These are phyloP conservation scores for Gortyna flavago DNA, from an alignment of 2,888 invertebrate species.

Conservation along the genomic window DNA sequence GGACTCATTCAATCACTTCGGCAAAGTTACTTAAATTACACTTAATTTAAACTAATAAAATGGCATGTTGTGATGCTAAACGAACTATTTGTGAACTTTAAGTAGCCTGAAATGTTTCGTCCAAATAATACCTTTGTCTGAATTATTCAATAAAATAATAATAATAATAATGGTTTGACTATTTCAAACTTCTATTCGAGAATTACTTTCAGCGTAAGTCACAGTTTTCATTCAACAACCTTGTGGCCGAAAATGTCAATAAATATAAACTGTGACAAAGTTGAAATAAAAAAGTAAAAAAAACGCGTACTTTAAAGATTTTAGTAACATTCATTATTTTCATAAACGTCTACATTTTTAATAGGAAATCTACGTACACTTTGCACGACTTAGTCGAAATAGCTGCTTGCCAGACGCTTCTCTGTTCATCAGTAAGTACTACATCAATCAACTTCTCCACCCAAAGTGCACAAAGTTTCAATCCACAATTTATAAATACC, in stretches of 20 bases:
- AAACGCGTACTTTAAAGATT: constrained; percentile 39
- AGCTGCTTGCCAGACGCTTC: background rate
- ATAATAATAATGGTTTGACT: constrained; percentile 40
- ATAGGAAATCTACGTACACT: constrained; percentile 34
- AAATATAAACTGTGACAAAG: constrained; percentile 19
- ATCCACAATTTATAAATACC: constrained; percentile 76
- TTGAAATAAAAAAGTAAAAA: constrained; percentile 50
- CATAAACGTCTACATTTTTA: constrained; percentile 50
- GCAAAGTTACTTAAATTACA: constrained; percentile 58
- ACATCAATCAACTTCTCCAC: constrained; percentile 19
- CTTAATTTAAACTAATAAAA: constrained; percentile 71
- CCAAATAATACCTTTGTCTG: constrained; percentile 29
- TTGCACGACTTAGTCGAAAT: constrained; percentile 20
- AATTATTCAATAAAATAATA: constrained; percentile 39
- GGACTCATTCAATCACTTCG: constrained; percentile 41
- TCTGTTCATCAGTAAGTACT: background rate
- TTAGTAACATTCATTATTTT: constrained; percentile 56
- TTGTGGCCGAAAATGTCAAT: background rate
- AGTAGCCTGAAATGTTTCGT: constrained; percentile 52
- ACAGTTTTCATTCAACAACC: constrained; percentile 12
- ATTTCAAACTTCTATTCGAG: constrained; percentile 55
- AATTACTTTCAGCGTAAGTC: constrained; percentile 29
- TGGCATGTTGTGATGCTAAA: constrained; percentile 72
- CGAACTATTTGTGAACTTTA: constrained; percentile 59
- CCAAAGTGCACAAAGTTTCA: constrained; percentile 47